Percentiles rank a stretch among this genome's conserved stretches.
Conservation (phyloP, 2,888 invertebrate species). For the Taenaris catops region DNA sequence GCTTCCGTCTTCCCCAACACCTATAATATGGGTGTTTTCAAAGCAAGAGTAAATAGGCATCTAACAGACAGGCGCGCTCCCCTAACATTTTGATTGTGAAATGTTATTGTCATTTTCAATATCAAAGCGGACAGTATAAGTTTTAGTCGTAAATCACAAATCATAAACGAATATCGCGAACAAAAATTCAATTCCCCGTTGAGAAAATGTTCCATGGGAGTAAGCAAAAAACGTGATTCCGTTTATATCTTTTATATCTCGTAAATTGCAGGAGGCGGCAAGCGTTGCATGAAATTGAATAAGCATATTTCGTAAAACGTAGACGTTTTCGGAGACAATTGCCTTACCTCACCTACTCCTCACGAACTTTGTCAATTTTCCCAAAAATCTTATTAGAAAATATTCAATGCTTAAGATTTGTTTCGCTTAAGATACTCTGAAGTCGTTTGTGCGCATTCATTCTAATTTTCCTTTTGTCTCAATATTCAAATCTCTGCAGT, state of each 20-base stretch:
- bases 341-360: conserved; percentile 80
- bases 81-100: too few relatives aligned
- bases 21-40: too few relatives aligned
- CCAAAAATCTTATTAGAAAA: conserved; percentile 70
- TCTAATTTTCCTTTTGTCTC: background rate
- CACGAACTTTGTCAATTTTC: conserved; percentile 79
- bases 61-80: too few relatives aligned
- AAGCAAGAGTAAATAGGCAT: too few relatives aligned
- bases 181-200: conserved; percentile 73
- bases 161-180: conserved; percentile 28
- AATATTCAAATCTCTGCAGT: conserved; percentile 1
- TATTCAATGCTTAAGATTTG: conserved; percentile 55
- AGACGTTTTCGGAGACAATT: conserved; percentile 79
- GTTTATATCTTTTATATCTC: conserved; percentile 80
- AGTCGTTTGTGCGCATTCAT: conserved; percentile 5
- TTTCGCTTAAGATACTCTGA: conserved; percentile 14
- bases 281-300: conserved; percentile 81
- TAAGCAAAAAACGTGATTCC: conserved; percentile 80
- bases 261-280: conserved; percentile 80
- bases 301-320: conserved; percentile 80
- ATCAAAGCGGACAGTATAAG: conserved; percentile 2
- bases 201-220: conserved; percentile 77
- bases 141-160: conserved; percentile 25
- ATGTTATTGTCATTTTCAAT: too few relatives aligned
- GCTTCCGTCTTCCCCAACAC: too few relatives aligned